phyloP scores from a whole-genome alignment of 2,888 invertebrate genomes.

The Hipparchia semele region DNA sequence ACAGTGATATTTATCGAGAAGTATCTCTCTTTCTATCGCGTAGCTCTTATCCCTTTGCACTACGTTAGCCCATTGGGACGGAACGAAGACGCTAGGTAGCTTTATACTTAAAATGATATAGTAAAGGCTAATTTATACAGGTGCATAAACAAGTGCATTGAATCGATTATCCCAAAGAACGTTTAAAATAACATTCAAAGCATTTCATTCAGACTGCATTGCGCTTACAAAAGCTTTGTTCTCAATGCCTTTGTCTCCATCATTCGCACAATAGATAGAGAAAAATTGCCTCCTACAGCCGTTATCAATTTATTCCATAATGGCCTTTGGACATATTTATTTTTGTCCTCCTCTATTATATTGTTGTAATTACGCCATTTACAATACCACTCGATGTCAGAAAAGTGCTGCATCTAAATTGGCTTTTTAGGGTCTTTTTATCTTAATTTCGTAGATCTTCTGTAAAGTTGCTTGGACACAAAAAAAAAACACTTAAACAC shows the following conservation, averaged over 20 bases:
- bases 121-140: constrained; percentile 4
- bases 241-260: constrained; percentile 45
- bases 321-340: constrained; percentile 42
- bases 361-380: constrained; percentile 21
- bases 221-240: constrained; percentile 58
- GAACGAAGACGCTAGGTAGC: too few relatives aligned
- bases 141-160: constrained; percentile 35
- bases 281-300: constrained; percentile 67
- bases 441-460: neutral
- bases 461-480: neutral
- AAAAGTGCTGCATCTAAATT: constrained; percentile 1
- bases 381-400: constrained; percentile 1
- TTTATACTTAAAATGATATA: too few relatives aligned
- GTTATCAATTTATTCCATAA: constrained; percentile 71
- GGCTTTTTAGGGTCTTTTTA: neutral
- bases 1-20: too few relatives aligned
- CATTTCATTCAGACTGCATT: constrained; percentile 44
- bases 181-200: constrained; percentile 42
- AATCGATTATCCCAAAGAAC: constrained; percentile 35
- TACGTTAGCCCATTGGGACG: too few relatives aligned
- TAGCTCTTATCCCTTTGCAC: too few relatives aligned
- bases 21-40: too few relatives aligned
- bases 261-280: constrained; percentile 63
- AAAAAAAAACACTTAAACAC: too few relatives aligned
- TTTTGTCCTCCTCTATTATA: constrained; percentile 20